Evolutionary conservation across 1,140 invertebrate genomes (phyloP), one percentile per base, ranked within the genome.

Genomic region (Arctopsyche grandis): DNA sequence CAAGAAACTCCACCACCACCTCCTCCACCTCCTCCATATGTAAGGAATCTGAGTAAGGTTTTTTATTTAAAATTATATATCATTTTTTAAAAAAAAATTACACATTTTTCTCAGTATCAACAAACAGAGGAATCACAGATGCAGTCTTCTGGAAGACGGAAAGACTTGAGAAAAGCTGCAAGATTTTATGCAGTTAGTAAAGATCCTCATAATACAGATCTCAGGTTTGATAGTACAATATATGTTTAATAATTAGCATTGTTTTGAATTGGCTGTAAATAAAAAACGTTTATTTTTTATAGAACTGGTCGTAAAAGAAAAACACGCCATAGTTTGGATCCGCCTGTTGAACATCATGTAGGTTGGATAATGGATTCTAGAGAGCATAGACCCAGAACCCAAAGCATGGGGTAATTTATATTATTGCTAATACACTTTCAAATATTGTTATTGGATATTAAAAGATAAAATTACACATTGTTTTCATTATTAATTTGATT

Each of bases 121-220:
- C 82, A 84, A 5, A 80, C 82, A n/a, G 84, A 86, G 56, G 83
- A 82, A 7, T 82, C 85, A 80, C 29, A 69, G 66, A 26, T 66
- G 21, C 79, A 77, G 43, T 43, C 63, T 0, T 66, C 66, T 69
- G 71, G 84, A 22, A 84, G 85, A 29, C 71, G 81, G 76, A 85
- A 86, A 85, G 69, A 84, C 79, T 80, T 88, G 83, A 79, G 88
- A 70, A 83, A 88, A 84, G 86, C 85, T 85, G 85, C 87, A 83
- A 90, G 97, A 46, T 99, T 98, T 90, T 99, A 97, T 87, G 96
- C 97, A 0, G 96, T 98, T 5, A 93, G 94, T n/a, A 98, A 98
- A 87, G 94, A 96, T 90, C 69, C 90, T 84, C 85, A 95, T 90
- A 76, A 92, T 88, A 87, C 87, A 0, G 87, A 88, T 73, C 85